Evolutionary conservation across 2,797 vertebrate species (phyloP), one percentile per base, ranked within the genome.

Genomic region (Myotis findleyi): DNA sequence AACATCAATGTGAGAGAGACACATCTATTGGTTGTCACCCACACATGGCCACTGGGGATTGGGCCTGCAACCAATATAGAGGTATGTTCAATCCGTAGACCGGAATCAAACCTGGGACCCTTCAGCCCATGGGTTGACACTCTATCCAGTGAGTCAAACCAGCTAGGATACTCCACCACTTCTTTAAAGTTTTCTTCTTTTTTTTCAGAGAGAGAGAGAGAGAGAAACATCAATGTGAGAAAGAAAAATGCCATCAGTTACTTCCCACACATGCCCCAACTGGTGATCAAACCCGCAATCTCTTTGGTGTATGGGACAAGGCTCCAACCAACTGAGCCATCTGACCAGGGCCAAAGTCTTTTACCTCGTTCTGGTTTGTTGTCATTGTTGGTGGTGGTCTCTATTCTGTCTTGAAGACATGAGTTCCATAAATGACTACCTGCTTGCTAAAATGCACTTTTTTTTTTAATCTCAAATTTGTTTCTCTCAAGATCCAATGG

Each of bases 401-500:
- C 1, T 21, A 76, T 18, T 23, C 25, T 13, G 2, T 83, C 90
- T 95, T 82, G 23, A 77, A 72, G 64, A 41, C 21, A 51, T 9
- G n/a, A 47, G 12, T 68, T 95, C 69, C 49, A 51, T 69, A 83
- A 92, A 92, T 79, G 81, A 73, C 59, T 53, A 57, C 27, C 12
- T 75, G 3, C n/a, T 92, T 84, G n/a, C 57, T 88, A 92, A 95
- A 96, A 88, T n/a, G 41, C 16, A 38, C 36, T 86, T 90, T 77
- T 44, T 62, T 72, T 80, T 87, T 62, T 30, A 17, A 25, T 82
- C 72, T 92, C 47, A 23, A 36, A 41, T 72, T 76, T 88, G 72
- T 69, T 21, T 79, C 62, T 83, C 90, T 87, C 27, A 83, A 68
- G 80, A 95, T 66, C 87, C 72, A 47, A 3, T 33, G 20, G 7